phyloP scores from a whole-genome alignment of 2,888 invertebrate genomes.

The Nephrotoma guestfalica region DNA sequence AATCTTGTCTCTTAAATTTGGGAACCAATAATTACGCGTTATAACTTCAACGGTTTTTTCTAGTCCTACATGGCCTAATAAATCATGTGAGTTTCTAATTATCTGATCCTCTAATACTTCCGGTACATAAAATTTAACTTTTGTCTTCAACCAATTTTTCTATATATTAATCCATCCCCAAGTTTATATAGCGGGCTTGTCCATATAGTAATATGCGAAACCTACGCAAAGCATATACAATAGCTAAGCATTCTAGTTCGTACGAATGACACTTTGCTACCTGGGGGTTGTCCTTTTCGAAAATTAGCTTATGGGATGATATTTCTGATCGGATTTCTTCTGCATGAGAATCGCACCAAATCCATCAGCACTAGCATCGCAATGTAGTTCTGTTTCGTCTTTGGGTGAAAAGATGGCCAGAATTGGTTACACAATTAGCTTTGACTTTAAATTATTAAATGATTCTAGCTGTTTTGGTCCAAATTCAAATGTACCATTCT shows the following conservation, averaged over 20 bases:
- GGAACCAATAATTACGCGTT: neutral
- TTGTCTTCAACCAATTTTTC: neutral
- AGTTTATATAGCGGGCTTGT: conserved; percentile 5
- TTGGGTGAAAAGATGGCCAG: conserved; percentile 17
- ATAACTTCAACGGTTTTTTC: neutral
- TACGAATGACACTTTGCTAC: conserved; percentile 7
- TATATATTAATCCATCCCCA: conserved; percentile 3
- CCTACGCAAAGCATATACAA: conserved; percentile 6
- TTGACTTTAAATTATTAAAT: too few relatives aligned
- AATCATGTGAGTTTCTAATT: conserved; percentile 1
- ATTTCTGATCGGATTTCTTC: conserved; percentile 11
- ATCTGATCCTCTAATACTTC: neutral
- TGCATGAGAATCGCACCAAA: conserved; percentile 17
- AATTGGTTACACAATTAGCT: conserved; percentile 12
- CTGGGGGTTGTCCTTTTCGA: conserved; percentile 6
- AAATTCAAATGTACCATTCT: conserved; percentile 12
- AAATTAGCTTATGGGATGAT: conserved; percentile 14
- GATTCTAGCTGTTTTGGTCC: conserved; percentile 8
- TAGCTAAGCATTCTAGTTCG: conserved; percentile 11
- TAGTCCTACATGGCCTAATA: conserved; percentile 3
- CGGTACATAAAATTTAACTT: conserved; percentile 6
- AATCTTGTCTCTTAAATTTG: neutral
- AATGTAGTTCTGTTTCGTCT: conserved; percentile 16
- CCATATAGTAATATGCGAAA: conserved; percentile 9
- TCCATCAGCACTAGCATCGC: conserved; percentile 17